These are phyloP conservation scores for Cryptophagus acutangulus DNA, from an alignment of 2,888 invertebrate species.

Conservation along the genomic window DNA sequence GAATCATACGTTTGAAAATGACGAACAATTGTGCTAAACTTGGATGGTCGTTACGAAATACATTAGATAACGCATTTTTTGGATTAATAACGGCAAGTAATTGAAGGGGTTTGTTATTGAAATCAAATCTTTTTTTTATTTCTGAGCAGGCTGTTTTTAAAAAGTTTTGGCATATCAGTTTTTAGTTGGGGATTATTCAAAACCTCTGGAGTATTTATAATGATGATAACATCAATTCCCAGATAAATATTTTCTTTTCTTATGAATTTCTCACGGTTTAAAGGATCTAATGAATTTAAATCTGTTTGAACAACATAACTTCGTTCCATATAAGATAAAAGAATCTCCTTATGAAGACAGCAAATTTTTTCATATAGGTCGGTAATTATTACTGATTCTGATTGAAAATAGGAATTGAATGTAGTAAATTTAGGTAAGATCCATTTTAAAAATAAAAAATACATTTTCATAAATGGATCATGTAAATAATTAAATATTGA, in stretches of 20 bases:
- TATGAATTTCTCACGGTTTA: background rate
- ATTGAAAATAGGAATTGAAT: background rate
- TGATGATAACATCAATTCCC: background rate
- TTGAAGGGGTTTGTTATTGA: background rate
- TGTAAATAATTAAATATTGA: background rate
- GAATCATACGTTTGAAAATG: no score
- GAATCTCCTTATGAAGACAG: background rate
- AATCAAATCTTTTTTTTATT: slow-evolving; percentile 1
- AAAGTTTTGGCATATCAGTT: background rate
- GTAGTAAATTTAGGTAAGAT: background rate
- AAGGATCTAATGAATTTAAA: background rate
- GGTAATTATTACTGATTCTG: background rate
- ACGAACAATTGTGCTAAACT: no score
- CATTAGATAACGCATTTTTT: background rate
- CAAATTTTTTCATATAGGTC: background rate
- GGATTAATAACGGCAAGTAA: background rate
- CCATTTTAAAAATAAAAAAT: background rate
- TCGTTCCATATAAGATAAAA: background rate
- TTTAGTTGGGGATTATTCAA: background rate
- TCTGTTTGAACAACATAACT: background rate
- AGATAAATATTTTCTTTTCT: background rate
- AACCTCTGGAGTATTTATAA: background rate
- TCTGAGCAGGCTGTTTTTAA: background rate
- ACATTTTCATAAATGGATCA: background rate
- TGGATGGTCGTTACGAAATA: background rate